Evolutionary conservation across 2,113 vertebrate species (phyloP).

Genomic region (Pangasianodon hypophthalmus): DNA sequence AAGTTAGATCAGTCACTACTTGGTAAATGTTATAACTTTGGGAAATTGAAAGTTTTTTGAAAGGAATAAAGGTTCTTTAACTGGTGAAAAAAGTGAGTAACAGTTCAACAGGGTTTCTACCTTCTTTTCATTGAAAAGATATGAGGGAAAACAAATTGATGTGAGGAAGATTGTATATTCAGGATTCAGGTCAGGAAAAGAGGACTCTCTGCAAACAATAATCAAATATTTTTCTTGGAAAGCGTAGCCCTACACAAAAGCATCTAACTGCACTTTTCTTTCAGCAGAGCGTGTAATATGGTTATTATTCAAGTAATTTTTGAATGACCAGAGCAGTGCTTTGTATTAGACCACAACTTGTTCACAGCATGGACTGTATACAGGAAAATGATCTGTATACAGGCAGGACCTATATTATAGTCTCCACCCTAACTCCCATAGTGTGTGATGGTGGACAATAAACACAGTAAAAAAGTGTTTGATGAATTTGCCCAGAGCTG

Average conservation of each 20-base stretch:
- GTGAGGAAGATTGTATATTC: constrained; percentile 51
- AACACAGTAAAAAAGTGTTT: constrained; percentile 48
- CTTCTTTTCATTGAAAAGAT: not conserved
- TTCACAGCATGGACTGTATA: constrained; percentile 44
- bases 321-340: constrained; percentile 58
- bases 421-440: constrained; percentile 46
- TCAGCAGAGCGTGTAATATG: constrained; percentile 69
- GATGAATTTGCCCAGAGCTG: constrained; percentile 39
- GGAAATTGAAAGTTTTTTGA: not conserved
- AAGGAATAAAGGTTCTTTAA: not conserved
- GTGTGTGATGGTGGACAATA: constrained; percentile 41
- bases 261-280: constrained; percentile 62
- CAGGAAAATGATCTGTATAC: constrained; percentile 63
- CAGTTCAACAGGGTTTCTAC: not conserved
- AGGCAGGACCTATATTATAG: constrained; percentile 53
- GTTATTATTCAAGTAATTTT: constrained; percentile 67
- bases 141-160: not conserved
- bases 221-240: constrained; percentile 74
- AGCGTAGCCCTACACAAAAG: constrained; percentile 55
- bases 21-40: not conserved
- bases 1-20: not conserved
- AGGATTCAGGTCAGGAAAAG: constrained; percentile 55
- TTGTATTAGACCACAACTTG: constrained; percentile 57
- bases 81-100: not conserved
- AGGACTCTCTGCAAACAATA: constrained; percentile 70